Base-by-base conservation (phyloP, 1,140 invertebrate species). In the Ceratoteleas bidentatus region DNA sequence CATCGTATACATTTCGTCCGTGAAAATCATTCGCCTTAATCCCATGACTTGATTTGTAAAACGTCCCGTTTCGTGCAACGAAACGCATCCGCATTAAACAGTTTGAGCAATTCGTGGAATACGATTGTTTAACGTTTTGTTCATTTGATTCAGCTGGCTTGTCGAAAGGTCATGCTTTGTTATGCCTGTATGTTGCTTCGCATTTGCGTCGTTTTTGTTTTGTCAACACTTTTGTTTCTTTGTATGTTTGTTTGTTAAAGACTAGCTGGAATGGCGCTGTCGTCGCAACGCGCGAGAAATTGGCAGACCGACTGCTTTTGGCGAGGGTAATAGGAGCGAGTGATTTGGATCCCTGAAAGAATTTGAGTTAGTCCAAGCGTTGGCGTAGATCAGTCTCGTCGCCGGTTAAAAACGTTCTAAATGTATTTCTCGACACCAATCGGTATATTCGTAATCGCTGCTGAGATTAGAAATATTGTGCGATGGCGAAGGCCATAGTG, bases 401-500 rank as follows among this genome's bases (percentile, higher is more conserved):
- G 38, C 50, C 32, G 0, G 16, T 65, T 77, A 75, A 4, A 77
- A 62, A 69, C 36, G 15, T n/a, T 49, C 15, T 16, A n/a, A 34
- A 66, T 9, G 45, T 61, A 49, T 47, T 34, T 74, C 50, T 45
- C 45, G 32, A 54, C 47, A 45, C 43, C 43, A 60, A 79, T 45
- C 61, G 45, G 40, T 50, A 40, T 52, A 56, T 56, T 43, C 36
- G 33, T 33, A 57, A 32, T 62, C 34, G 57, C 32, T 54, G 50
- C 61, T 65, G 54, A 74, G 64, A 74, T 81, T 81, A 65, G 32
- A 81, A 81, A 75, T 15, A 69, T 81, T 81, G 78, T 75, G 70
- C 72, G 65, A 74, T 81, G 65, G 78, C 70, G 49, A 75, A 75
- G 68, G 61, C 68, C 68, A 79, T 79, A 68, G 13, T 68, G 16